Percentiles rank a stretch among this genome's conserved stretches.
These are phyloP conservation scores for Prorops nasuta DNA, from an alignment of 1,140 invertebrate genomes.

Conservation along the genomic window DNA sequence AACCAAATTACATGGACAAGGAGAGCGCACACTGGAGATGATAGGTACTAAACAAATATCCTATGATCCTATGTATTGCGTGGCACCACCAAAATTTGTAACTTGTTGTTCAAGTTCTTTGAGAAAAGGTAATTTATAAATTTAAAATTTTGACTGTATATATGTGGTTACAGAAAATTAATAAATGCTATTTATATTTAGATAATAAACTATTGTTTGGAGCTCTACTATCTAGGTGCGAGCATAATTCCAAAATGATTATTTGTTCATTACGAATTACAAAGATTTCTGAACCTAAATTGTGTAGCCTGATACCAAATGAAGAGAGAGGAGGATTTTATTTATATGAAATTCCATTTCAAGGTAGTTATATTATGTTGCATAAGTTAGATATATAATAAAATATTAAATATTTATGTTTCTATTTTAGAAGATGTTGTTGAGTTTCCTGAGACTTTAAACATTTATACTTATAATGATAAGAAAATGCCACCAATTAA, in stretches of 20 bases:
- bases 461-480: background rate
- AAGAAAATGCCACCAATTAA: slow-evolving; percentile 1
- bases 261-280: slow-evolving; percentile 24
- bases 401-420: background rate
- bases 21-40: slow-evolving; percentile 23
- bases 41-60: slow-evolving; percentile 27
- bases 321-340: slow-evolving; percentile 32
- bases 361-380: slow-evolving; percentile 13
- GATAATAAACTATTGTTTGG: slow-evolving; percentile 30
- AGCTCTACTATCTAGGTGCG: slow-evolving; percentile 25
- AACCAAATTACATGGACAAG: background rate
- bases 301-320: slow-evolving; percentile 30
- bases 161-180: background rate
- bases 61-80: slow-evolving; percentile 22
- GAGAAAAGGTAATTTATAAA: slow-evolving; percentile 20
- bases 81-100: slow-evolving; percentile 23
- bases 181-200: slow-evolving; percentile 9
- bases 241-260: too few species aligned
- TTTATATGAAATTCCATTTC: slow-evolving; percentile 28
- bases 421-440: slow-evolving; percentile 14
- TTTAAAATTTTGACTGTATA: background rate
- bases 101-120: slow-evolving; percentile 6
- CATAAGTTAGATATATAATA: background rate
- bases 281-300: slow-evolving; percentile 9
- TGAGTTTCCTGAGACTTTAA: background rate